Conservation (phyloP, 2,888 invertebrate genomes). For the Tetanocera ferruginea region DNA sequence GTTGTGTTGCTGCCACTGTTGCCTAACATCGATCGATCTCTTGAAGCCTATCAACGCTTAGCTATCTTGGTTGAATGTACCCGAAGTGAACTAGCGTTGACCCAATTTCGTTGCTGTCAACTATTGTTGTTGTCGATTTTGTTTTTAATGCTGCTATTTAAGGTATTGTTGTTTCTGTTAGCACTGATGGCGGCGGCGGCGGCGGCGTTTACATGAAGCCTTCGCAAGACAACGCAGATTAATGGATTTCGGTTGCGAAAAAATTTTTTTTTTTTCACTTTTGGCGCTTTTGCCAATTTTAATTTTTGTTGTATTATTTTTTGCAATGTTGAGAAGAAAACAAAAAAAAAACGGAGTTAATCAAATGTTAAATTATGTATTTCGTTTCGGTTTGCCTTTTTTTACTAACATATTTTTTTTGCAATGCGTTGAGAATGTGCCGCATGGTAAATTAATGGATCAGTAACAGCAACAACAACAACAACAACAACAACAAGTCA, state of each 20-base stretch:
- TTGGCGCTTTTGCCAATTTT: conserved; percentile 4
- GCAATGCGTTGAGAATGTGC: background rate
- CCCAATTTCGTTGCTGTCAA: conserved; percentile 18
- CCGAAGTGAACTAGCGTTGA: background rate
- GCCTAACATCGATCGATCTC: background rate
- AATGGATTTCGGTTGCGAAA: conserved; percentile 13
- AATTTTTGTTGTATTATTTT: background rate
- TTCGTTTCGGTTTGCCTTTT: conserved; percentile 3
- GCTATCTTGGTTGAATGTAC: conserved; percentile 4
- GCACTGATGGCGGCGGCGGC: background rate
- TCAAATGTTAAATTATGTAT: conserved; percentile 28
- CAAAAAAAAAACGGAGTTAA: conserved; percentile 11
- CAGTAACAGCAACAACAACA: conserved; percentile 14
- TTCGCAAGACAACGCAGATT: background rate
- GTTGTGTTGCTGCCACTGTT: background rate
- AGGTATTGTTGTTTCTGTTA: conserved; percentile 2
- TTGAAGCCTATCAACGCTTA: background rate
- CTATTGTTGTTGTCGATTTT: conserved; percentile 1
- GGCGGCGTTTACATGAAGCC: background rate
- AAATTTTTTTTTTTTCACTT: background rate
- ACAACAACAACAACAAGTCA: background rate
- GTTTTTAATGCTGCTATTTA: background rate
- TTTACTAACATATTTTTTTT: background rate
- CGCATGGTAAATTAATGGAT: conserved; percentile 14
- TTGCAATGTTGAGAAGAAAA: background rate